Percentiles rank a stretch among this genome's conserved stretches.
Conservation (phyloP, 2,888 invertebrate species). For the Melinaea menophilus region DNA sequence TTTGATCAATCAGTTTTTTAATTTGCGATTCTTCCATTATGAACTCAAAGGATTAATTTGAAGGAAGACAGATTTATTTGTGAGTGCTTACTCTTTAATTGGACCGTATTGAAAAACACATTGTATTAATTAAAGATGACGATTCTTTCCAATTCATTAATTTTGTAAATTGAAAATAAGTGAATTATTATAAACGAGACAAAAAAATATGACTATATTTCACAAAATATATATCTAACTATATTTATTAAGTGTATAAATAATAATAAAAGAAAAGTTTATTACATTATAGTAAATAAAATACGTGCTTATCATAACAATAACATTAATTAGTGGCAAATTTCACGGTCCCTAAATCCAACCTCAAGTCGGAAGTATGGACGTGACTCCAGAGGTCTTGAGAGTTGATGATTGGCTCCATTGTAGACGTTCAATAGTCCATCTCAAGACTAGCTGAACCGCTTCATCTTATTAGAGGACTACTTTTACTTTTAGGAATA, state of each 20-base stretch:
- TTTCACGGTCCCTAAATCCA: slow-evolving; percentile 26
- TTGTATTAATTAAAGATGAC: slow-evolving; percentile 41
- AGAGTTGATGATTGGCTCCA: too few relatives aligned
- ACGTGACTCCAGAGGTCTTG: too few relatives aligned
- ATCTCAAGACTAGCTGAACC: too few relatives aligned
- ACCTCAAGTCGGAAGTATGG: slow-evolving; percentile 30
- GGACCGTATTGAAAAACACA: slow-evolving; percentile 59
- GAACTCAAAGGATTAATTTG: slow-evolving; percentile 14
- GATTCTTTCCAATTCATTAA: slow-evolving; percentile 18
- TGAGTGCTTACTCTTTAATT: slow-evolving; percentile 56
- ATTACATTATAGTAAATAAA: not conserved
- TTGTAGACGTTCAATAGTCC: too few relatives aligned
- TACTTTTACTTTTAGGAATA: too few relatives aligned
- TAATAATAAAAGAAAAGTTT: too few relatives aligned
- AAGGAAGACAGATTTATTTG: slow-evolving; percentile 46
- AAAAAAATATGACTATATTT: too few relatives aligned
- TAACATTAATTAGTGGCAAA: slow-evolving; percentile 29
- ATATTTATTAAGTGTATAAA: too few relatives aligned
- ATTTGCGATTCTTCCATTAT: slow-evolving; percentile 22
- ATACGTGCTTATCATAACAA: slow-evolving; percentile 18
- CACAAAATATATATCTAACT: too few relatives aligned
- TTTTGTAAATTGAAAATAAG: too few relatives aligned
- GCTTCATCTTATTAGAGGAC: too few relatives aligned
- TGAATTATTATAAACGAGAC: too few relatives aligned
- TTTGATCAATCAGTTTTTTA: slow-evolving; percentile 19